Evolutionary conservation across 2,113 vertebrate species (phyloP), one percentile per base, ranked within the genome.

Genomic region (Pterocles orientalis): DNA sequence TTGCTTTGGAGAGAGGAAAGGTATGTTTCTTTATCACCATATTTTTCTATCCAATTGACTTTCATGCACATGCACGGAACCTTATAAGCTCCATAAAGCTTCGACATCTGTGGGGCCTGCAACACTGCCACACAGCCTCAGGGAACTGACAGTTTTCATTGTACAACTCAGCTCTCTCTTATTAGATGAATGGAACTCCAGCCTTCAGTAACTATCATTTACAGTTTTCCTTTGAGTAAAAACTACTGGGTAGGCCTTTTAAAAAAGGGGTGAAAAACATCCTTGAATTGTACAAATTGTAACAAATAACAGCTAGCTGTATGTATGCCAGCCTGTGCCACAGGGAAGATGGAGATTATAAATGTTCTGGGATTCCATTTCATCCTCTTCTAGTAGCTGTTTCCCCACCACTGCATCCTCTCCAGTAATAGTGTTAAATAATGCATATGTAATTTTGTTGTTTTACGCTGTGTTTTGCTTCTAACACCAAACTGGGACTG

Each of bases 351-450:
- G 33, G 80, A 51, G 88, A 56, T 71, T 92, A 77, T 82, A 95
- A 94, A 91, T 87, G 90, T 50, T 92, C 50, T 90, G 78, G 91
- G 93, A 94, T 86, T 86, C 51, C 47, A 45, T 72, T 89, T 91
- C 64, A 73, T 94, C 62, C 61, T 96, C 61, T 92, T 76, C 72
- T 75, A 86, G 83, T 31, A 86, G 47, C 56, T 88, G 77, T 90
- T 96, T 68, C 66, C 58, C 43, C 50, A 92, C 82, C 90, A 43
- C 53, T 95, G 68, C 87, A 69, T 96, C 95, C 65, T 95, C 78
- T 94, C 78, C 79, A 97, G 93, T 92, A 96, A 95, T 75, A 51
- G 33, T 87, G 78, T 95, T 97, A 94, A 98, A 96, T 97, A 97
- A 97, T 84, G 81, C 90, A 94, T 84, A 91, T 69, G 83, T 91